Evolutionary conservation across 2,113 vertebrate genomes (phyloP).

Genomic region (Dryoscopus gambensis): DNA sequence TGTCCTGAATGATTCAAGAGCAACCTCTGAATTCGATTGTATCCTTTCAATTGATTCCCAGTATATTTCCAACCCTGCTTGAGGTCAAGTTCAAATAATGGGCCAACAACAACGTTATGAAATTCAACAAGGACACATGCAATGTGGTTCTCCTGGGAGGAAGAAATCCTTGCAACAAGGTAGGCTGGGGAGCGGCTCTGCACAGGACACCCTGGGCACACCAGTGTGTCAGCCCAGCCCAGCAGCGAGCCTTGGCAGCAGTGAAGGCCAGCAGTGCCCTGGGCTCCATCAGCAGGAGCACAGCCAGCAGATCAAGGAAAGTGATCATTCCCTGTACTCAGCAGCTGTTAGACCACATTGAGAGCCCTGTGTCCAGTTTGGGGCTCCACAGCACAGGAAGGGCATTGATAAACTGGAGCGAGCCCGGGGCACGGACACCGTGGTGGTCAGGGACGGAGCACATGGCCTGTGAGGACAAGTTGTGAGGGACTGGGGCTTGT

Average conservation of each 20-base stretch:
- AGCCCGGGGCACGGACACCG: background rate
- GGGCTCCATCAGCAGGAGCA: background rate
- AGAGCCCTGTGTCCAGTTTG: fast-evolving
- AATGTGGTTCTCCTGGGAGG: fast-evolving
- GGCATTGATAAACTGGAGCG: fast-evolving
- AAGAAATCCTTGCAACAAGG: background rate
- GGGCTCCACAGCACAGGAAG: fast-evolving
- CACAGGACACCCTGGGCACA: background rate
- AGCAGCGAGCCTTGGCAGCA: background rate
- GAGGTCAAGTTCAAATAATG: conserved; percentile 18
- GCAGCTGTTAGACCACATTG: background rate
- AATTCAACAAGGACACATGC: background rate
- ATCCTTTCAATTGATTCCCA: background rate
- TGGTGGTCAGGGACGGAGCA: fast-evolving
- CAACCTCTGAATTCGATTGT: conserved; percentile 17
- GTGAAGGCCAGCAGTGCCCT: background rate
- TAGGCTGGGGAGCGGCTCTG: background rate
- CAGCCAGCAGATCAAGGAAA: background rate
- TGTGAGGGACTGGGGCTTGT: background rate
- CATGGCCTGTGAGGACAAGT: fast-evolving
- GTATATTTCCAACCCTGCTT: background rate
- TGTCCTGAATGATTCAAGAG: conserved; percentile 26
- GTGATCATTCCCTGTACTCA: background rate
- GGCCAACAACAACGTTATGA: background rate
- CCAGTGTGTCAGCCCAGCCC: background rate